Base-by-base conservation (phyloP, 2,113 vertebrate genomes). In the Chionis minor region DNA sequence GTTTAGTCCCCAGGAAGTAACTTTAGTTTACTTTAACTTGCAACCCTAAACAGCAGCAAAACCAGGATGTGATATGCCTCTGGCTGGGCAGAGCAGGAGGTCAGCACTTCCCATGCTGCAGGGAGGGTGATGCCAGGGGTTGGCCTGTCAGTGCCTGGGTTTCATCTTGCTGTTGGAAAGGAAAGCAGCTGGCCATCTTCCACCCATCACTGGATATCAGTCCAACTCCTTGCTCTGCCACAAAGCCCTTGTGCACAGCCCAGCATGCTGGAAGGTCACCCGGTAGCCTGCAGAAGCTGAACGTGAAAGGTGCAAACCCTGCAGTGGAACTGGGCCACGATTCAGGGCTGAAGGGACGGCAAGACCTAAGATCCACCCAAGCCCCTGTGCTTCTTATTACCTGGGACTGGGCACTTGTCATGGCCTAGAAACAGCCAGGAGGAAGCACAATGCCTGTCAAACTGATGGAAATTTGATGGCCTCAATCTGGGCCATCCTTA, bases 321-420 rank as follows among this genome's bases (percentile, higher is more conserved):
- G 47, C 2, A 0, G 26, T 35, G 33, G 28, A 47, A 26, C 26
- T 44, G 35, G n/a, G 22, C 19, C 6, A 2, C 3, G 2, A 55
- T 55, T 56, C 14, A 47, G 23, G 62, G 12, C 59, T 61, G 52
- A 75, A 90, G n/a, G n/a, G 71, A 81, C 3, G 2, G 6, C 7
- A 52, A 69, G 61, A 65, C 4, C 30, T 75, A 56, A 87, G 81
- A 91, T 47, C 56, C 26, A 56, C 11, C 6, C 18, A 40, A 61
- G 19, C 2, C 14, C 14, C 18, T 20, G 18, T 44, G 23, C 40
- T 44, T 75, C 51, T 73, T 21, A 6, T 44, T 80, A n/a, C 35
- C 27, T 71, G n/a, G 28, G 10, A 44, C 22, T 26, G 20, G 32
- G 5, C 30, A 30, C 23, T 82, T 55, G 32, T 54, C 24, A 5